Evolutionary conservation across 2,113 vertebrate genomes (phyloP), one percentile per base, ranked within the genome.

Genomic region (Eidolon helvum): DNA sequence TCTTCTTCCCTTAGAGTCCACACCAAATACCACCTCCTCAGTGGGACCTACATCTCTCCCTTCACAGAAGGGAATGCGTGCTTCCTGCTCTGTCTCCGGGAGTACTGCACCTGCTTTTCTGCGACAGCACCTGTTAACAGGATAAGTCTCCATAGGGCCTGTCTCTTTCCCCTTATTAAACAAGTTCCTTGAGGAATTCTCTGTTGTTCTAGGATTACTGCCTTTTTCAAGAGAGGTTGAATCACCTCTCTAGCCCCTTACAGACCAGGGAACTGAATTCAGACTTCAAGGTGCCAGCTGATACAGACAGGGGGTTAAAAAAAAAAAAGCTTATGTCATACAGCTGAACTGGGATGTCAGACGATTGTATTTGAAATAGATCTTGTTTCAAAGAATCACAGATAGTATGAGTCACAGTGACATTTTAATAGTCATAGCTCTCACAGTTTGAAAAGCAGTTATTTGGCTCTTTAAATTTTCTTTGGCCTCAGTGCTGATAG

Each of bases 341-440:
- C 43, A 59, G 22, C 28, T 0, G 4, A 38, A 50, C 33, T 45
- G 22, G 50, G 35, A 24, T 92, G 75, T 78, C 71, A 79, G 57
- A 48, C n/a, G 57, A 63, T 10, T 35, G 35, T 40, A 2, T 90
- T 48, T 53, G 87, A 96, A 90, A 80, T 22, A 48, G 18, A 65
- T 79, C 84, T 79, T 61, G 48, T 82, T 95, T 92, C 28, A 90
- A 85, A 95, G 61, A 90, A 72, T 75, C 28, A 53, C 78, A 90
- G 75, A 40, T 66, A 95, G 35, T 78, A 90, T 77, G 57, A 77
- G 80, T 79, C 82, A 78, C 75, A n/a, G 0, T n/a, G 65, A 57
- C 66, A 72, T 9, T 61, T 87, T 77, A 72, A 82, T 38, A 43
- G 53, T 53, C 53, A 59, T 33, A 61, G 35, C 50, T 30, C 33